Percentiles rank a stretch among this genome's conserved stretches.
phyloP scores from a whole-genome alignment of 2,888 invertebrate genomes.

The Hyles lineata region DNA sequence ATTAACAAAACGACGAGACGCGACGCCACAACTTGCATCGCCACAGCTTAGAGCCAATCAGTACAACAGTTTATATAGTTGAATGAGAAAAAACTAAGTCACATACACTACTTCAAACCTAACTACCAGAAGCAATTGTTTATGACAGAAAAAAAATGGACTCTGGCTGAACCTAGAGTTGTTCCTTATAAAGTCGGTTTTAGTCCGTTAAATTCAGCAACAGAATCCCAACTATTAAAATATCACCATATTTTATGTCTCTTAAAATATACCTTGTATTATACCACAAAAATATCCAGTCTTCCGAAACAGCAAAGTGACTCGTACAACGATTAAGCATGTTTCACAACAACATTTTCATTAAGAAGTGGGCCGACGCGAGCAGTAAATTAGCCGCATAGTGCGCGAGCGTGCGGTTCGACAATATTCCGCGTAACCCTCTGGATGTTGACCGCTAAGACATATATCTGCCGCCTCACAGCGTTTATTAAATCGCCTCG shows the following conservation, averaged over 20 bases:
- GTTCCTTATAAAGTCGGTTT: too few species aligned
- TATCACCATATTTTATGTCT: too few species aligned
- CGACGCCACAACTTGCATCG: neutral
- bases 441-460: slow-evolving; percentile 21
- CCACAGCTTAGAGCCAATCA: neutral
- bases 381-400: slow-evolving; percentile 13
- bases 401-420: slow-evolving; percentile 13
- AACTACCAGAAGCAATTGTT: neutral
- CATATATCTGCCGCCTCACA: slow-evolving; percentile 8
- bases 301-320: too few species aligned
- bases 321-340: neutral
- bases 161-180: too few species aligned
- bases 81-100: neutral
- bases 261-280: too few species aligned
- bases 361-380: neutral
- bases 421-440: slow-evolving; percentile 15
- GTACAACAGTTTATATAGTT: neutral
- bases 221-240: too few species aligned
- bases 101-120: neutral
- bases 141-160: too few species aligned
- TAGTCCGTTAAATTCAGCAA: too few species aligned
- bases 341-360: neutral
- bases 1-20: slow-evolving; percentile 5
- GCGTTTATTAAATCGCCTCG: slow-evolving; percentile 16
- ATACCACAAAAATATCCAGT: too few species aligned